Conservation (phyloP, 2,888 invertebrate genomes). For the Eretmocerus hayati region DNA sequence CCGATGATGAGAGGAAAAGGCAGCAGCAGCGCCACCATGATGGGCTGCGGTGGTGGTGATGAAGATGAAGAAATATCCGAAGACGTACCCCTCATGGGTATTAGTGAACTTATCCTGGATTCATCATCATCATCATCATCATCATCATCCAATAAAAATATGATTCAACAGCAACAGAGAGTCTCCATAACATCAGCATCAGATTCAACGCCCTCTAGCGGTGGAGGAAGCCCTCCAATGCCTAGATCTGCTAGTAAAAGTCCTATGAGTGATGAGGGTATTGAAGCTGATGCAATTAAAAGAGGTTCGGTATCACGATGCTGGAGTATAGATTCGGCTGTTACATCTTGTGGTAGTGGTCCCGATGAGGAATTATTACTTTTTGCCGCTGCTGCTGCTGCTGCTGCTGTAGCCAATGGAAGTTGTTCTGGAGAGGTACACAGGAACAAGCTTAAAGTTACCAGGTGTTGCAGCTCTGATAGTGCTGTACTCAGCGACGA, state of each 20-base stretch:
- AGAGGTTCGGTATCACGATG: slow-evolving; percentile 39
- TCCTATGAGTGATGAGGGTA: slow-evolving; percentile 41
- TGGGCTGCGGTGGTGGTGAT: no score
- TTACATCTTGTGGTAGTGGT: slow-evolving; percentile 47
- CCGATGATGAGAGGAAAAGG: no score
- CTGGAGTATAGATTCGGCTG: slow-evolving; percentile 51
- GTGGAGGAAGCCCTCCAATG: slow-evolving; percentile 14
- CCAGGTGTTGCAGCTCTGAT: slow-evolving; percentile 50
- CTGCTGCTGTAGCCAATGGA: no score
- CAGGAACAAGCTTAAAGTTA: slow-evolving; percentile 36
- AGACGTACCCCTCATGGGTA: no score
- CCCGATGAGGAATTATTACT: slow-evolving; percentile 38
- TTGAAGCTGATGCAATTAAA: slow-evolving; percentile 34
- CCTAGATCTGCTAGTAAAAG: slow-evolving; percentile 35
- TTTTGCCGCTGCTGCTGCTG: no score
- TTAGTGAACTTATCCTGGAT: background rate
- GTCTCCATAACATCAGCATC: no score
- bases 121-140: no score
- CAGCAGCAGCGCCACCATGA: no score
- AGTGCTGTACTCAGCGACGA: slow-evolving; percentile 52
- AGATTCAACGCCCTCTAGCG: no score
- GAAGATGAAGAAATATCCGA: no score
- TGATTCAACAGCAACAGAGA: no score
- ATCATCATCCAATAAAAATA: no score
- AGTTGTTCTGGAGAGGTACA: slow-evolving; percentile 12